Conservation (phyloP, 2,113 vertebrate genomes). For the Corynorhinus townsendii region DNA sequence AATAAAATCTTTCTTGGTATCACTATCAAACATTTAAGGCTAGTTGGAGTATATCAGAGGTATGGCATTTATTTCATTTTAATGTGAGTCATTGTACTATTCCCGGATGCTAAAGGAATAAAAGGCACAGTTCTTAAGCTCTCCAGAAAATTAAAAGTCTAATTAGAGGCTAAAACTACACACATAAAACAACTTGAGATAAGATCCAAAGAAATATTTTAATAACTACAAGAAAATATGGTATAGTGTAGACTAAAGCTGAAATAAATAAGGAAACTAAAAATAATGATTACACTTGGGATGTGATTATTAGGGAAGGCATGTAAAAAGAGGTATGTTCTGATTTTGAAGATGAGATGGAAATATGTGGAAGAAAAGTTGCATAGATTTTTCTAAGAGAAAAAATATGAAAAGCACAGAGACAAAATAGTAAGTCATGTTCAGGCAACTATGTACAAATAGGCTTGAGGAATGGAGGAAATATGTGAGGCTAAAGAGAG, state of each 20-base stretch:
- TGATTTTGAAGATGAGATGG: slow-evolving; percentile 32
- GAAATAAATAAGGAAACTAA: slow-evolving; percentile 27
- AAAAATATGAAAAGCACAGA: slow-evolving; percentile 2
- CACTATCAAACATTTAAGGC: slow-evolving; percentile 14
- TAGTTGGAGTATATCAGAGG: slow-evolving; percentile 12
- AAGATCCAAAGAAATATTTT: slow-evolving; percentile 34
- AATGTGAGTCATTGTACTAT: slow-evolving; percentile 36
- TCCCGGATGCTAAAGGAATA: slow-evolving; percentile 46
- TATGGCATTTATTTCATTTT: slow-evolving; percentile 41
- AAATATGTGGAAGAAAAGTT: not conserved
- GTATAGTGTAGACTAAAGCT: not conserved
- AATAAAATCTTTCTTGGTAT: slow-evolving; percentile 37
- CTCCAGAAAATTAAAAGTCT: slow-evolving; percentile 29
- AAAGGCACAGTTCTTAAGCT: slow-evolving; percentile 23
- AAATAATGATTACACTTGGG: slow-evolving; percentile 2
- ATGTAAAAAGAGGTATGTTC: slow-evolving; percentile 10
- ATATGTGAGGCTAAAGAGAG: not conserved
- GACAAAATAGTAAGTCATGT: slow-evolving; percentile 7
- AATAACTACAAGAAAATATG: slow-evolving; percentile 8
- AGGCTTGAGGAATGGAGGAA: not conserved
- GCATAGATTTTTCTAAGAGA: slow-evolving; percentile 5
- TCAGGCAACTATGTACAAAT: not conserved
- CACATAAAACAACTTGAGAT: slow-evolving; percentile 28
- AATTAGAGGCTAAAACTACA: slow-evolving; percentile 29
- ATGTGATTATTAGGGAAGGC: slow-evolving; percentile 12